These are phyloP conservation scores for Lumbricus terrestris DNA, from an alignment of 2,888 invertebrate species.

Conservation along the genomic window DNA sequence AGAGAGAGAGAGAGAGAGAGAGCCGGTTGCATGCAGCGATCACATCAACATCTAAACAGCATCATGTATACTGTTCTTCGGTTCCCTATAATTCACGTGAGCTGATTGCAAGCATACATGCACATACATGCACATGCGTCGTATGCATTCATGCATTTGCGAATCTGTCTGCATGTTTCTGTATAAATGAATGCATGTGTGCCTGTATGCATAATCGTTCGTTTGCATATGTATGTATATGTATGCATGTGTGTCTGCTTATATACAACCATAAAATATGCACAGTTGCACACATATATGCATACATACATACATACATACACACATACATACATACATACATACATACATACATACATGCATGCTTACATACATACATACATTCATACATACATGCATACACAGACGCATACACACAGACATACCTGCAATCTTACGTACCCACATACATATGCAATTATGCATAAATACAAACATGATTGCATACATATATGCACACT, in stretches of 20 bases:
- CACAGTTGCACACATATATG: too few relatives aligned
- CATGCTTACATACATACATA: not conserved
- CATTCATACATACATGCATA: not conserved
- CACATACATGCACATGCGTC: too few relatives aligned
- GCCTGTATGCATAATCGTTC: too few relatives aligned
- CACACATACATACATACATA: too few relatives aligned
- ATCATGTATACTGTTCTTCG: not conserved
- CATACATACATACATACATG: not conserved
- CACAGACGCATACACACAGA: not conserved
- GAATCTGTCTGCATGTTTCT: too few relatives aligned
- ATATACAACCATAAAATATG: too few relatives aligned
- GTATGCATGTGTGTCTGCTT: too few relatives aligned
- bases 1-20: too few relatives aligned
- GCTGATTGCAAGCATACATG: not conserved
- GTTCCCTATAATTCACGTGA: not conserved
- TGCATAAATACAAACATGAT: not conserved
- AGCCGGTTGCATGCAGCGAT: not conserved
- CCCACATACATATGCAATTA: not conserved
- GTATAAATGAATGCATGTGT: too few relatives aligned
- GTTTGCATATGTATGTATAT: too few relatives aligned
- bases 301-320: too few relatives aligned
- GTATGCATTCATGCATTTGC: too few relatives aligned
- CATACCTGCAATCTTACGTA: not conserved
- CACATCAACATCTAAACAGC: not conserved
- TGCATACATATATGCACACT: not conserved